Evolutionary conservation across 1,140 invertebrate species (phyloP), one percentile per base, ranked within the genome.

Genomic region (Bombus confusus): DNA sequence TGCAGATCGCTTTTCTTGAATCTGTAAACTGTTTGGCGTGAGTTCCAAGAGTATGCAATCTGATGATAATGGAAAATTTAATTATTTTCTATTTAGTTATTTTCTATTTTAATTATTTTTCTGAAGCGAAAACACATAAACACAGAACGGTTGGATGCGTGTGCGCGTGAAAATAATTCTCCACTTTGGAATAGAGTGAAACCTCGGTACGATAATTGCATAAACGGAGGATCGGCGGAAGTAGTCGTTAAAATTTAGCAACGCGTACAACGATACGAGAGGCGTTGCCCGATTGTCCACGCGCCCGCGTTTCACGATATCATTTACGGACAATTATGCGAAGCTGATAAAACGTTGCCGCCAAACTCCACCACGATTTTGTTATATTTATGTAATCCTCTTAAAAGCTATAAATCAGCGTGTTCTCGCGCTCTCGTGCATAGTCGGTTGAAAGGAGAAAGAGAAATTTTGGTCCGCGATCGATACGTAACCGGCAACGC

Each of bases 201-300:
- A 47, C 25, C 12, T 12, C 3, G 25, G 10, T 10, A 62, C 9
- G 59, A 62, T 62, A 62, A 13, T 6, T 15, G 43, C 10, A 8
- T 43, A 83, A 52, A 52, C 18, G 18, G 1, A 5, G 18, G 8
- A 52, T 52, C 47, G 18, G 18, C 74, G 73, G 73, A 83, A 69
- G 43, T n/a, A 34, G 81, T 83, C 43, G 59, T 83, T 83, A 62
- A 83, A 83, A 83, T 69, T 83, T 83, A 52, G 18, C 57, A 83
- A 18, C 59, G 43, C 41, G 73, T 22, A 52, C 47, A 52, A 52
- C 47, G 47, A 52, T 52, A 52, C 18, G 6, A 52, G 47, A 52
- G 47, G 5, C 47, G 18, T 52, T 18, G 47, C 6, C 5, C 47
- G 47, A 52, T 52, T 52, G 47, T 52, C 22, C 47, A 47, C 47